Base-by-base conservation (phyloP, 2,888 invertebrate species). In the Cryptus viduatorius region DNA sequence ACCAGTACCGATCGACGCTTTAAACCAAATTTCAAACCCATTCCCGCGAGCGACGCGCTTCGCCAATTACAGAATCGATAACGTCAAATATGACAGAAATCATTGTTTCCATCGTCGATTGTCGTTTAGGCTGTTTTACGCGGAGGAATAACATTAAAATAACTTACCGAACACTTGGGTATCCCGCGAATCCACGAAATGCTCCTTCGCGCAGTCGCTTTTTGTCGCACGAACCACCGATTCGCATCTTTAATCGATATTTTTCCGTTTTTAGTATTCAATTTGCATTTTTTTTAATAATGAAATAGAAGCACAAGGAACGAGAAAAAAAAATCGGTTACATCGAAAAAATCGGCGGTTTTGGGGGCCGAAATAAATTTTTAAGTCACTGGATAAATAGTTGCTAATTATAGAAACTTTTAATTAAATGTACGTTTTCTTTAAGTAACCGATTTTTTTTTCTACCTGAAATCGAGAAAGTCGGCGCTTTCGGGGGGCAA, bases 131-230 rank as follows among this genome's bases (percentile, higher is more conserved):
- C 37, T 61, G 44, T 42, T 59, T 1, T 14, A 46, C 46, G 56
- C 61, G 31, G 56, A 10, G 46, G 5, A 31, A 16, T 75, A 72
- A 42, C 16, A 29, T 50, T 37, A 48, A n/a, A 68, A 72, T 59
- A 50, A 85, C 92, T 92, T 87, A 93, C 93, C 93, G 77, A 89
- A 92, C 78, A 93, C 89, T 79, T 92, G 89, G 29, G 92, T 92
- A 61, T 86, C 83, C 53, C 92, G 88, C 56, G 86, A 77, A 80
- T 91, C 90, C 82, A 88, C 65, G 76, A 88, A 80, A 50, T 87
- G 89, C 53, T 86, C 84, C 79, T 81, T 87, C 44, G 84, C 87
- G 48, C 88, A 85, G 19, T 89, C 87, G 59, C 88, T 89, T 77
- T 90, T 90, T 50, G 89, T 87, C 31, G 37, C 5, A 37, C 37